Evolutionary conservation across 2,113 vertebrate species (phyloP).

Genomic region (Hemibagrus wyckioides): DNA sequence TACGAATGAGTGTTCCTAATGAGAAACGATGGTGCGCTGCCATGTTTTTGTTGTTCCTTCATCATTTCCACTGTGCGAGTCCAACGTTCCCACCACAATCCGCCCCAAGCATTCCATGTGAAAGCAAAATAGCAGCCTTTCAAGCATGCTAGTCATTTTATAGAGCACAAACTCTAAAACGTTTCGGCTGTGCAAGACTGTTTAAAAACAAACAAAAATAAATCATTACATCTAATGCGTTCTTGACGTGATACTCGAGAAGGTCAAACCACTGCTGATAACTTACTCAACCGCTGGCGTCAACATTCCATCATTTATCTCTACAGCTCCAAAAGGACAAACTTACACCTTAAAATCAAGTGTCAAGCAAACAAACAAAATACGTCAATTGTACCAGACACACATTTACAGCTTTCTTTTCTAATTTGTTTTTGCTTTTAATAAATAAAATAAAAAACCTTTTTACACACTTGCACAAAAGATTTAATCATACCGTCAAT

Average conservation of each 20-base stretch:
- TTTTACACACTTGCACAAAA: background rate
- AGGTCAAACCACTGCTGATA: constrained; percentile 28
- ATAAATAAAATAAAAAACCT: too few relatives aligned
- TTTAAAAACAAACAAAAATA: background rate
- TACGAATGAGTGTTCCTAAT: background rate
- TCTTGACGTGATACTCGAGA: background rate
- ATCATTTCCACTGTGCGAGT: constrained; percentile 5
- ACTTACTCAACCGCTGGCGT: background rate
- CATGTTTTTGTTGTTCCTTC: constrained; percentile 20
- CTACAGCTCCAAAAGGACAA: background rate
- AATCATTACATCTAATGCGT: constrained; percentile 17
- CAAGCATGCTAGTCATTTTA: background rate
- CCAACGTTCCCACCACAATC: constrained; percentile 23
- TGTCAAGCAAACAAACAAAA: background rate
- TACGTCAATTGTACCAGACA: background rate
- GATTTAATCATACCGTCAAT: too few relatives aligned
- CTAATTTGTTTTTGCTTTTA: background rate
- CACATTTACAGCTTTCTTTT: background rate
- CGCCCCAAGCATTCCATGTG: background rate
- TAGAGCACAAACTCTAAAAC: background rate
- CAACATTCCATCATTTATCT: constrained; percentile 18
- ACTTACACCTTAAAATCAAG: background rate
- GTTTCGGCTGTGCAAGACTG: background rate
- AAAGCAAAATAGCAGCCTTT: constrained; percentile 16
- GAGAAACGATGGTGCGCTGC: background rate